phyloP scores from a whole-genome alignment of 2,113 vertebrate genomes.

The Microtus oregoni region DNA sequence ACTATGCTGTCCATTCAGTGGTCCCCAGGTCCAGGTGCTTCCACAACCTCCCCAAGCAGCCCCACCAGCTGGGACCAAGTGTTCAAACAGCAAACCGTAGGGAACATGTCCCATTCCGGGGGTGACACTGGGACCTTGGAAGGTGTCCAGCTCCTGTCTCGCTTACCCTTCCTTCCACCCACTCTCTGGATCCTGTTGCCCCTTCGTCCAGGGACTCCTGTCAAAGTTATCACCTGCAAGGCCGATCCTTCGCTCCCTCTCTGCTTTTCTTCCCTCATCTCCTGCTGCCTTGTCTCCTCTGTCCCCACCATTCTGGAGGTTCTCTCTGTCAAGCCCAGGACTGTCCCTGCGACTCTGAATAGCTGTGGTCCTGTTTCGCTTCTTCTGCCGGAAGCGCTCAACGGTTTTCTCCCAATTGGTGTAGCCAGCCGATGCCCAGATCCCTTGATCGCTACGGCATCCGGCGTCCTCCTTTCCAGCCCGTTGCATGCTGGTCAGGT shows the following conservation, averaged over 20 bases:
- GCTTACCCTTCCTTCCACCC: background rate
- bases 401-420: background rate
- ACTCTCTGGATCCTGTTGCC: background rate
- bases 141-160: background rate
- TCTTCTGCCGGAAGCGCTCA: background rate
- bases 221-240: background rate
- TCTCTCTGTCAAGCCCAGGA: fast-evolving
- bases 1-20: background rate
- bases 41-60: background rate
- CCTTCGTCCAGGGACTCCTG: background rate
- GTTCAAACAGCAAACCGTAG: background rate
- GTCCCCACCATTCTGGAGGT: background rate
- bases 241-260: background rate
- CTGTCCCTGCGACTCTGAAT: background rate
- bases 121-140: background rate
- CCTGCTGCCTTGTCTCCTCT: background rate
- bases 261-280: background rate
- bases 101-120: background rate
- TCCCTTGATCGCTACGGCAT: background rate
- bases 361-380: background rate
- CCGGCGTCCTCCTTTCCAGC: background rate
- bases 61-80: background rate
- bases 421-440: background rate
- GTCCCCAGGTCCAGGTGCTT: background rate
- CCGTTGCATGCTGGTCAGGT: background rate